Evolutionary conservation across 1,140 invertebrate genomes (phyloP).

Genomic region (Mamestra configurata): DNA sequence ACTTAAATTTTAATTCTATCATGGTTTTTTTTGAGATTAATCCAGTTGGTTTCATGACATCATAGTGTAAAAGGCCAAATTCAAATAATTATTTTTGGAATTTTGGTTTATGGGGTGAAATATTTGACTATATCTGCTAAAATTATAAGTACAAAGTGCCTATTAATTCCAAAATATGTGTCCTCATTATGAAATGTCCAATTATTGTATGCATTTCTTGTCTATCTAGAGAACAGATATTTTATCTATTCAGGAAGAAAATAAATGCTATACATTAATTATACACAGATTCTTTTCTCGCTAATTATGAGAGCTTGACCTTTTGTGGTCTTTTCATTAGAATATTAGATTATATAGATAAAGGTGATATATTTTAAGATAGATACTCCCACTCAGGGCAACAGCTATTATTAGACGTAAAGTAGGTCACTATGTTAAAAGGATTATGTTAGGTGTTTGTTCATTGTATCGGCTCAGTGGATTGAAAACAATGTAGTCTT

Average conservation of each 20-base stretch:
- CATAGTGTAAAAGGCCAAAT: no score
- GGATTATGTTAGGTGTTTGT: background rate
- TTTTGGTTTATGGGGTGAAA: no score
- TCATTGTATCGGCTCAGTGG: background rate
- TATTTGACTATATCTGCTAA: no score
- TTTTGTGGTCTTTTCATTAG: background rate
- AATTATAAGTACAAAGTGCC: no score
- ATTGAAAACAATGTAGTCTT: background rate
- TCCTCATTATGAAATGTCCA: background rate
- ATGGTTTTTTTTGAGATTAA: no score
- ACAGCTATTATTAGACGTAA: background rate
- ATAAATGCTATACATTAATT: background rate
- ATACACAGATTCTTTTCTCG: background rate
- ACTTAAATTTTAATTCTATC: no score
- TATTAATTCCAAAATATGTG: background rate
- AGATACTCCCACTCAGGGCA: background rate
- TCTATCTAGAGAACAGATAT: background rate
- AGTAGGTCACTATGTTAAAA: conserved; percentile 30
- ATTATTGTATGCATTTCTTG: background rate
- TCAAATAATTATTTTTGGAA: no score
- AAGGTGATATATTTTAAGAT: conserved; percentile 13
- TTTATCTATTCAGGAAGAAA: background rate
- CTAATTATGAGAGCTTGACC: background rate
- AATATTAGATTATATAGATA: background rate
- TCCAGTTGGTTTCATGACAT: no score